Percentiles rank a stretch among this genome's conserved stretches.
Conservation (phyloP, 2,113 vertebrate genomes). For the Canis aureus region DNA sequence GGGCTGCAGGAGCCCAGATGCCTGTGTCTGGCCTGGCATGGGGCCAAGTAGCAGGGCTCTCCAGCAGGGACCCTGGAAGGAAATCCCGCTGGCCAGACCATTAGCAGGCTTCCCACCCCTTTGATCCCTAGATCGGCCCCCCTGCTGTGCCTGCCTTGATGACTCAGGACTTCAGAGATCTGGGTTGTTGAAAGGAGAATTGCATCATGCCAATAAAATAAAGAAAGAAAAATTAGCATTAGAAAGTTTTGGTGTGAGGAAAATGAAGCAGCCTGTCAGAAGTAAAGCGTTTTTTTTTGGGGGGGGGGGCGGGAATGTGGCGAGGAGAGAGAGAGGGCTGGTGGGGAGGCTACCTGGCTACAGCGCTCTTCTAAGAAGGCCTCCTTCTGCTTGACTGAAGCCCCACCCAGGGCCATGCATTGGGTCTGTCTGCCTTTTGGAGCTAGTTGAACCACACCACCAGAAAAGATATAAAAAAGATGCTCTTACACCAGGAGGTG, state of each 20-base stretch:
- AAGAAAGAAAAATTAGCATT: neutral
- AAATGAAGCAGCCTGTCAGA: neutral
- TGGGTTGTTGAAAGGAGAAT: slow-evolving; percentile 42
- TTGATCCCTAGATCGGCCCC: neutral
- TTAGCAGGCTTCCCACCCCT: neutral
- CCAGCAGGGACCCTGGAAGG: neutral
- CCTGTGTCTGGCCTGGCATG: too few relatives aligned
- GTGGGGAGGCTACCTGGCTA: fast-evolving
- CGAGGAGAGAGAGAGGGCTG: neutral
- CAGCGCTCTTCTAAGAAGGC: neutral
- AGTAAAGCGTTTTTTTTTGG: neutral
- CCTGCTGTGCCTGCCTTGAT: slow-evolving; percentile 12
- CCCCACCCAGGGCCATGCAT: neutral
- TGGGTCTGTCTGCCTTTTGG: neutral
- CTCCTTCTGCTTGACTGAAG: neutral
- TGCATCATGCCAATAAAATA: slow-evolving; percentile 44
- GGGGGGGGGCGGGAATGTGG: fast-evolving
- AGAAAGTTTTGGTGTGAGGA: slow-evolving; percentile 45
- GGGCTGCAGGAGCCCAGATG: neutral
- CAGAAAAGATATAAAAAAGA: neutral
- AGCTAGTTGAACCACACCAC: neutral
- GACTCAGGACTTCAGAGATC: slow-evolving; percentile 64
- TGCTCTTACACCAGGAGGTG: neutral
- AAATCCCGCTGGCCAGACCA: neutral
- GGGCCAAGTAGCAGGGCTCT: neutral